Evolutionary conservation across 1,140 invertebrate species (phyloP), one percentile per base, ranked within the genome.

Genomic region (Monochamus saltuarius): DNA sequence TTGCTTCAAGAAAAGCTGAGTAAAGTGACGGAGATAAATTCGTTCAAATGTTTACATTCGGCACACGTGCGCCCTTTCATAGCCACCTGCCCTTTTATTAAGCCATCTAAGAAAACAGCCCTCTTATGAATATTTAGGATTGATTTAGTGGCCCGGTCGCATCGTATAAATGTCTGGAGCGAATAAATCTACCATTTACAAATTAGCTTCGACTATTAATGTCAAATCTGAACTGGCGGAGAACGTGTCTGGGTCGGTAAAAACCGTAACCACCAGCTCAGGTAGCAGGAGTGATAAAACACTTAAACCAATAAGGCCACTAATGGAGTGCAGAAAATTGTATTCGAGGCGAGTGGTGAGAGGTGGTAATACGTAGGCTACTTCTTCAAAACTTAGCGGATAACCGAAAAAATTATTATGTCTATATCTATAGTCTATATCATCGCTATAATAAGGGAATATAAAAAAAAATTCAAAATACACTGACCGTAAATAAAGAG

Each of bases 1-100:
- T 57, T 62, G 57, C 43, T 46, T 54, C 40, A 60, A 61, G 57
- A 17, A 61, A 62, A 62, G 60, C 60, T 62, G 60, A 62, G 54
- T 16, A 62, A 62, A 62, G 60, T 40, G 42, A 57, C 38, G 39
- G 46, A 56, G 60, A 62, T 62, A 62, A 62, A 40, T 62, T 40
- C 51, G 55, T 58, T 62, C 42, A 50, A 37, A 52, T 62, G 14
- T 61, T 47, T 46, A 53, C 52, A 39, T 45, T 46, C 13, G 38
- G 45, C 38, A 62, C 60, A 62, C 60, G 60, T 58, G 55, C 54
- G 40, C 22, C 37, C 39, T 14, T n/a, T 2, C 50, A 19, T 8
- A 35, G 57, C 42, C 60, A 62, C 54, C 60, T 62, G 60, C 57
- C 37, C 38, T 39, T 37, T 19, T 52, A 36, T 52, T 38, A 19